Base-by-base conservation (phyloP, 2,797 vertebrate genomes). In the Yasuhikotakia modesta region DNA sequence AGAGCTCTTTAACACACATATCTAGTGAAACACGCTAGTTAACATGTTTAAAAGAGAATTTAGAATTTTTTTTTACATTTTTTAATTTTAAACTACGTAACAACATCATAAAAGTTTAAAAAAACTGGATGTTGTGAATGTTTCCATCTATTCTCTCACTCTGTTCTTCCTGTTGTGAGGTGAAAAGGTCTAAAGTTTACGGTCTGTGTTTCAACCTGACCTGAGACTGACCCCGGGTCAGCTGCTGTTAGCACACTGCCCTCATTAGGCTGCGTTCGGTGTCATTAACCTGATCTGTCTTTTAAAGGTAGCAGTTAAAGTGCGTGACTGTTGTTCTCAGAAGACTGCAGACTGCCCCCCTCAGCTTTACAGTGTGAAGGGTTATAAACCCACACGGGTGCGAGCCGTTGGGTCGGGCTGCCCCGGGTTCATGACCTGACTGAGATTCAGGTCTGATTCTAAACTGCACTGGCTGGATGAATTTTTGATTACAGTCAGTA, bases 291-390 rank as follows among this genome's bases (percentile, higher is more conserved):
- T 86, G 87, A 85, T 91, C 87, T 88, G 87, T 90, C 89, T 89
- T 92, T 92, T 95, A 90, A 94, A 92, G 93, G 93, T 92, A 93
- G 90, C 91, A 91, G 93, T 93, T 87, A 85, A 83, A 87, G 83
- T 90, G 87, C 76, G 65, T 81, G 88, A 83, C 87, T 74, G 82
- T 89, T 87, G 73, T 72, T 90, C 88, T 91, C 85, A 90, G 92
- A 92, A 93, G 87, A 71, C 80, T 80, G 83, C 89, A 90, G 92
- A 91, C 90, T 80, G 50, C 81, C 64, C 78, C 0, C 53, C 30
- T 75, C 76, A 76, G 73, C 70, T 90, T 90, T 88, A 90, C 89
- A 89, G 90, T 89, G 87, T 65, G 79, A 77, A 78, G 83, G 86
- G 88, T 85, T 82, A 68, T 92, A 89, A 90, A 89, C 71, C 81